These are phyloP conservation scores for Cepaea nemoralis DNA, from an alignment of 1,140 invertebrate species.

Conservation along the genomic window DNA sequence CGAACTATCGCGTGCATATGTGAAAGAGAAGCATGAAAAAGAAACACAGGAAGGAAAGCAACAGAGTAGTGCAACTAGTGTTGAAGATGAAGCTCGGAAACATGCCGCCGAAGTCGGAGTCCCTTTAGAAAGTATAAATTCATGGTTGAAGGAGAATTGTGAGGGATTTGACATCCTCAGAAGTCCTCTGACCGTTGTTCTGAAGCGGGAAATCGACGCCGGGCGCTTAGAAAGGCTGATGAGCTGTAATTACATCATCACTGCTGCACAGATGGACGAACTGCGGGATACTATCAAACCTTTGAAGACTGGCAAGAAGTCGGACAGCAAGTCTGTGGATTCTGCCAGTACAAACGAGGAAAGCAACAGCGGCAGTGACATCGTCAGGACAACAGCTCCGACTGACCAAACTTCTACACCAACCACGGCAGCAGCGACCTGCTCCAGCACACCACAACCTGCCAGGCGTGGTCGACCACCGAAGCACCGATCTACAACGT, in stretches of 20 bases:
- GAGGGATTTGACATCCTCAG: constrained; percentile 44
- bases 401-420: no score
- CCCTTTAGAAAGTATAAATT: constrained; percentile 52
- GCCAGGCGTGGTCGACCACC: constrained; percentile 48
- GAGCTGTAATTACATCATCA: constrained; percentile 54
- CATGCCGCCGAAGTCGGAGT: constrained; percentile 40
- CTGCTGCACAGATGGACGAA: constrained; percentile 14
- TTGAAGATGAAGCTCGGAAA: background rate
- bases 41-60: background rate
- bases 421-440: background rate
- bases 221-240: constrained; percentile 52
- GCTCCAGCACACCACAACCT: constrained; percentile 14
- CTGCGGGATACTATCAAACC: background rate
- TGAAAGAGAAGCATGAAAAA: background rate
- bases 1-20: constrained; percentile 35
- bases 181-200: constrained; percentile 55
- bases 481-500: constrained; percentile 27
- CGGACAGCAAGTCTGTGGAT: background rate
- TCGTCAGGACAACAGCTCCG: background rate
- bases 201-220: constrained; percentile 66
- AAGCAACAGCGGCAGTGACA: background rate
- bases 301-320: constrained; percentile 17
- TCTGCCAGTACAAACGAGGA: background rate
- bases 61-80: background rate
- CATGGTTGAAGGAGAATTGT: constrained; percentile 50